Conservation (phyloP, 2,797 vertebrate genomes). For the Anguilla megastoma region DNA sequence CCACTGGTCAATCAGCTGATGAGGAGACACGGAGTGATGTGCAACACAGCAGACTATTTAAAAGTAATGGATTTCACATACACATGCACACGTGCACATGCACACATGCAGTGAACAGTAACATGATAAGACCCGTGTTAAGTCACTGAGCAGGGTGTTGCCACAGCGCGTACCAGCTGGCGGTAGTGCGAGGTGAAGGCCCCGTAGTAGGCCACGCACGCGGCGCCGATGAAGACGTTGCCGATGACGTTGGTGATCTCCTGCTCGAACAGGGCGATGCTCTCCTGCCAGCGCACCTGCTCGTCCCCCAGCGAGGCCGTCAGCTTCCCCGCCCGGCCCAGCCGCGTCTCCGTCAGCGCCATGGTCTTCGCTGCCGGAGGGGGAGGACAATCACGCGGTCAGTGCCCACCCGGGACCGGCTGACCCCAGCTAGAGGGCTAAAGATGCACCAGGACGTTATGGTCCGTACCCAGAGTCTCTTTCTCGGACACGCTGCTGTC, state of each 20-base stretch:
- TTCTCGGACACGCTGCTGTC: slow-evolving; percentile 77
- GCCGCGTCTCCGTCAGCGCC: slow-evolving; percentile 75
- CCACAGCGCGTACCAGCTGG: slow-evolving; percentile 61
- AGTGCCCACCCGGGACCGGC: background rate
- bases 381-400: background rate
- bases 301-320: slow-evolving; percentile 79
- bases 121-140: background rate
- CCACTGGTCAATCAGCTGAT: slow-evolving; percentile 81
- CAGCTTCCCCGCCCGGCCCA: slow-evolving; percentile 77
- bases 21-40: slow-evolving; percentile 11
- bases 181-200: slow-evolving; percentile 83
- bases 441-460: background rate
- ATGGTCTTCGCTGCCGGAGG: slow-evolving; percentile 70
- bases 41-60: background rate
- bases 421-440: background rate
- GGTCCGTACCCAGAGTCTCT: slow-evolving; percentile 72
- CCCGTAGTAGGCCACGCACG: slow-evolving; percentile 82
- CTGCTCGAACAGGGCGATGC: slow-evolving; percentile 73
- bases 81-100: slow-evolving; percentile 17
- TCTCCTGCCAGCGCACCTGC: slow-evolving; percentile 82
- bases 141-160: background rate
- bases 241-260: slow-evolving; percentile 79
- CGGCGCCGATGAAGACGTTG: slow-evolving; percentile 84
- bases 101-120: background rate
- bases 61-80: background rate